A percentile compares a stretch with the other conserved stretches of the same genome.
phyloP scores from a whole-genome alignment of 2,113 vertebrate species.

The Centrocercus urophasianus region DNA sequence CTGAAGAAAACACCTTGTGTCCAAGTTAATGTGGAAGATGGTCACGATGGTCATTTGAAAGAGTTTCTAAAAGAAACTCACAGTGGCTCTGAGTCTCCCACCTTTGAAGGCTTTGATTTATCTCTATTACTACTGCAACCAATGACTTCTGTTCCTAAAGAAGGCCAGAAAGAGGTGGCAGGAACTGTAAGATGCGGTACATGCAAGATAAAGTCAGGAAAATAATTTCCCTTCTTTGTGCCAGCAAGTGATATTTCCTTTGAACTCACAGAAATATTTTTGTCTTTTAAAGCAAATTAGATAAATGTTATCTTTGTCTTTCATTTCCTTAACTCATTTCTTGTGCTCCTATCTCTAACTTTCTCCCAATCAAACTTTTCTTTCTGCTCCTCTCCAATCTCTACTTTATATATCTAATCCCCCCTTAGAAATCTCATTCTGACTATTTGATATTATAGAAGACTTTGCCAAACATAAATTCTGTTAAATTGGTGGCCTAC shows the following conservation, averaged over 20 bases:
- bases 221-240: not conserved
- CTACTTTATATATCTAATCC: not conserved
- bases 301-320: not conserved
- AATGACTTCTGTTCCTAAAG: not conserved
- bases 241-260: not conserved
- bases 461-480: not conserved
- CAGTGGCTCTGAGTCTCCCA: not conserved
- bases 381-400: not conserved
- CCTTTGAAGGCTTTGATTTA: not conserved
- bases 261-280: not conserved
- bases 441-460: not conserved
- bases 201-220: not conserved
- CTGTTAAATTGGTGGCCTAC: not conserved
- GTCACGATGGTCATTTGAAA: not conserved
- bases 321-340: not conserved
- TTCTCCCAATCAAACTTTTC: not conserved
- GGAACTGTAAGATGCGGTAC: not conserved
- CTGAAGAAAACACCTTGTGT: not conserved
- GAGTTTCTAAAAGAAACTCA: not conserved
- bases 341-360: not conserved
- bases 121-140: not conserved
- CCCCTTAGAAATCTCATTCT: not conserved
- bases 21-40: not conserved
- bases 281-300: not conserved
- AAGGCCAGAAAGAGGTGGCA: not conserved